Evolutionary conservation across 2,113 vertebrate species (phyloP).

Genomic region (Marmota flaviventris): DNA sequence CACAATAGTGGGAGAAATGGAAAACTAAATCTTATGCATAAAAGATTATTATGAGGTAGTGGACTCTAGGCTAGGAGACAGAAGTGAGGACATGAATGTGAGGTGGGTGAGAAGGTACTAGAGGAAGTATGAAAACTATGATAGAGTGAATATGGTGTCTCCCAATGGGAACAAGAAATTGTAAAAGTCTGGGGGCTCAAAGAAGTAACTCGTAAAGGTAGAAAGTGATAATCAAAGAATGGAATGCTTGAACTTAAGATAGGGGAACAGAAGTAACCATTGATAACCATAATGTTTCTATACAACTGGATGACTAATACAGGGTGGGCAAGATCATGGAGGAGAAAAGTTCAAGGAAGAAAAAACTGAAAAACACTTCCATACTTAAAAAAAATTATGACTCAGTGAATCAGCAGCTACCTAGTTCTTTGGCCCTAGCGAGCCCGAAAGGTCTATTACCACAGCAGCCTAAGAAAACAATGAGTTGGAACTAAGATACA

Average conservation of each 20-base stretch:
- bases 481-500: background rate
- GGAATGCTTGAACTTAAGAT: background rate
- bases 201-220: background rate
- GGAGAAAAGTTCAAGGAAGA: background rate
- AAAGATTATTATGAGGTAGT: background rate
- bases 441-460: background rate
- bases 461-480: background rate
- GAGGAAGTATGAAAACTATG: background rate
- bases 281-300: background rate
- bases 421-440: background rate
- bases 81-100: background rate
- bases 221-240: background rate
- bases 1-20: background rate
- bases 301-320: background rate
- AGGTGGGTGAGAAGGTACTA: background rate
- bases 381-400: background rate
- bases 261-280: background rate
- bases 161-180: background rate
- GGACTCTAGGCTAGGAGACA: background rate
- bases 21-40: background rate
- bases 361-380: background rate
- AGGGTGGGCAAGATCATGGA: background rate
- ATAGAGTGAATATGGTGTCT: background rate
- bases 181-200: background rate
- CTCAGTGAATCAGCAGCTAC: background rate